Evolutionary conservation across 2,888 invertebrate species (phyloP).

Genomic region (Ophioninae sp.): DNA sequence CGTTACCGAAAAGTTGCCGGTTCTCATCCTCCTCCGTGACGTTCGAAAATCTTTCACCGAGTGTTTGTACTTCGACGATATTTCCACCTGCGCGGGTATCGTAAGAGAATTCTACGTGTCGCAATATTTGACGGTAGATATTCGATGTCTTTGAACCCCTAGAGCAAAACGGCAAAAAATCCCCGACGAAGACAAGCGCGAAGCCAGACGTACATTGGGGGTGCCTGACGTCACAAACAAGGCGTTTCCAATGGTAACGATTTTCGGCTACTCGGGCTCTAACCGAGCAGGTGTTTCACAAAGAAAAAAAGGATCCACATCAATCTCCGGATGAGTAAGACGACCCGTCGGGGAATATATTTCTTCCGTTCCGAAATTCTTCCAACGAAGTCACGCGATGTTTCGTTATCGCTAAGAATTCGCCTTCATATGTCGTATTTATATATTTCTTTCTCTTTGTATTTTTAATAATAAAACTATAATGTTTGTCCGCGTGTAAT

Average conservation of each 20-base stretch:
- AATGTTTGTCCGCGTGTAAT: not conserved
- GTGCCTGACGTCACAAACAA: conserved; percentile 1
- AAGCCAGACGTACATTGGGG: not conserved
- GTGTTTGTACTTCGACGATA: not conserved
- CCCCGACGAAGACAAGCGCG: not conserved
- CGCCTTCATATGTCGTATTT: not conserved
- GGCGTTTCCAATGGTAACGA: not conserved
- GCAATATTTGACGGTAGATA: too few relatives aligned
- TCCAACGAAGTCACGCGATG: too few relatives aligned
- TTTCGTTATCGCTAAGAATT: too few relatives aligned
- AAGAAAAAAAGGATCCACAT: not conserved
- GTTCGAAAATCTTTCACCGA: not conserved
- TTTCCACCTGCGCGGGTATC: not conserved
- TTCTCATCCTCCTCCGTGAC: not conserved
- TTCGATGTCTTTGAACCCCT: not conserved
- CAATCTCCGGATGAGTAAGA: not conserved
- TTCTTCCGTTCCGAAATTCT: not conserved
- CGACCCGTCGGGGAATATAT: not conserved
- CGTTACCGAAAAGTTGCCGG: not conserved
- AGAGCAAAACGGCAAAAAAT: not conserved
- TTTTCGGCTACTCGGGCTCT: not conserved
- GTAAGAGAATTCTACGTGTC: not conserved
- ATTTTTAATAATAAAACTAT: not conserved
- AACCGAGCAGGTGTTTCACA: not conserved
- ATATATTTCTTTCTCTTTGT: not conserved